Conservation (phyloP, 2,888 invertebrate species). For the Mythimna vitellina region DNA sequence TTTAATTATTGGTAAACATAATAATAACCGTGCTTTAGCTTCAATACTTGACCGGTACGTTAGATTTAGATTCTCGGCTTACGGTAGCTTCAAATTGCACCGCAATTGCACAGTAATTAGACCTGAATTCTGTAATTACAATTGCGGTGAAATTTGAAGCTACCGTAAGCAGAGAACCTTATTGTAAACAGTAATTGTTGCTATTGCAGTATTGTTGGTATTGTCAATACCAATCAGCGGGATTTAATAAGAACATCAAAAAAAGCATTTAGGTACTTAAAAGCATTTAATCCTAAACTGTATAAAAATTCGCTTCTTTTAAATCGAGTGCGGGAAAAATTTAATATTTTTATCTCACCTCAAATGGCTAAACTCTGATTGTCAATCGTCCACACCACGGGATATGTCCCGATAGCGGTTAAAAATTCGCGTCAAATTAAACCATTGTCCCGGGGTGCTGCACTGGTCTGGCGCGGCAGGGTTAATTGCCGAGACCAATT, state of each 20-base stretch:
- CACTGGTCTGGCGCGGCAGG: constrained; percentile 51
- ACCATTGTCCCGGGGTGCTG: constrained; percentile 67
- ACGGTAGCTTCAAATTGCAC: too few relatives aligned
- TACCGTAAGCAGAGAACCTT: background rate
- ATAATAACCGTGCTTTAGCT: background rate
- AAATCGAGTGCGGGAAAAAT: constrained; percentile 9
- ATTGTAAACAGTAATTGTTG: background rate
- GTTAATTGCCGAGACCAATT: constrained; percentile 79
- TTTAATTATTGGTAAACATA: constrained; percentile 12
- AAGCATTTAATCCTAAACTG: constrained; percentile 16
- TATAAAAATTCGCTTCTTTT: constrained; percentile 23
- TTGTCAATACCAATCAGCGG: background rate
- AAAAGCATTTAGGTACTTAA: background rate
- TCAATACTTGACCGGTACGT: background rate
- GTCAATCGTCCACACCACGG: constrained; percentile 69
- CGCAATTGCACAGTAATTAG: too few relatives aligned
- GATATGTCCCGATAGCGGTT: constrained; percentile 70
- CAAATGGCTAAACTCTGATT: constrained; percentile 69
- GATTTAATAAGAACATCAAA: background rate
- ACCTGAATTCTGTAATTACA: too few relatives aligned
- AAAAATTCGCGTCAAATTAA: constrained; percentile 78
- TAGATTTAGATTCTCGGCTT: too few relatives aligned
- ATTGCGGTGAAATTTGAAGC: background rate
- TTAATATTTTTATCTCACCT: constrained; percentile 60
- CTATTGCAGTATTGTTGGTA: too few relatives aligned